Base-by-base conservation (phyloP, 64 coral and sea anemone genomes). In the Dendrophyllia cribrosa region DNA sequence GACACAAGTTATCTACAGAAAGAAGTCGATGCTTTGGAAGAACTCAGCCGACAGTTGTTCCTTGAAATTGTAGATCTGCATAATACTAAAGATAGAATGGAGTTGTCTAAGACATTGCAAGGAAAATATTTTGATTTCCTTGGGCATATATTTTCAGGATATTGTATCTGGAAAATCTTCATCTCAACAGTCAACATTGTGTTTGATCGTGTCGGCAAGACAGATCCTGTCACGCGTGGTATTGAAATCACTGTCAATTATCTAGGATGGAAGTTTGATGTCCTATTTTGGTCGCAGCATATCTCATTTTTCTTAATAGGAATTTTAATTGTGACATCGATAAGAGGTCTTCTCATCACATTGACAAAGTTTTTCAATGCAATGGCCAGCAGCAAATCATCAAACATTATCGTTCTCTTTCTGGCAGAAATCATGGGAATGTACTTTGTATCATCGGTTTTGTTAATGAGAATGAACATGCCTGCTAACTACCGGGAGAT, bases 71-170 rank as follows among this genome's bases (percentile, higher is more conserved):
- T 99, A 16, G 97, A 99, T 70, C 66, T 99, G 52, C 97, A 99
- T 49, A 96, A 95, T 59, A 99, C 97, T 15, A 83, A 89, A 47
- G 94, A 96, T n/a, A 93, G 97, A 69, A 96, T 99, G 91, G 87
- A 99, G 24, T 94, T 99, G 75, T 99, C 97, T 10, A 99, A 96
- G 75, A 99, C 97, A 66, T 59, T 99, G 51, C 97, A 99, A 70
- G 97, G 97, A 78, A 96, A 95, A 91, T 99, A 99, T 43, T 99
- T 99, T 86, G 97, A 99, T 86, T 99, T 99, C 66, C 82, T 99
- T 48, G 97, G 97, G 81, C 97, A 99, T 78, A 99, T 99, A 85
- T 99, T 99, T 75, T 96, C 94, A 43, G 97, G 97, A 3, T 99
- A 99, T 34, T 99, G 97, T 77, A 96, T 99, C 19, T 99, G 97